Base-by-base conservation (phyloP, 2,888 invertebrate species). In the Drosophila monieri region DNA sequence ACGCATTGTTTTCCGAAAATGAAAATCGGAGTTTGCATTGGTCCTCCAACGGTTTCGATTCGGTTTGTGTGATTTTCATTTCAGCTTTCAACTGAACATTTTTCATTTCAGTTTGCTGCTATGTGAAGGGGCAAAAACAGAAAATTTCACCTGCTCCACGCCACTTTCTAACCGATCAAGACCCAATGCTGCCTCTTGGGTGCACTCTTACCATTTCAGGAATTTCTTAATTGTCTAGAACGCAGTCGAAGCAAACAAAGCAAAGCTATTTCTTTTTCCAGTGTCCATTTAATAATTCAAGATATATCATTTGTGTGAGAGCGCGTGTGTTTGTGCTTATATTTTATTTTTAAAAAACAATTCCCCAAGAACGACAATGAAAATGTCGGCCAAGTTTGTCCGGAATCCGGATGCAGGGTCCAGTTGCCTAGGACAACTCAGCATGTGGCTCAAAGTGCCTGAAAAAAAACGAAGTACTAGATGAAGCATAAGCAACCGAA, bases 381-480 rank as follows among this genome's bases (percentile, higher is more conserved):
- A 64, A 80, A 71, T 84, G 78, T 77, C 52, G 78, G 71, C 76
- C 79, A 80, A 85, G 67, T 78, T 76, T 59, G 74, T 62, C 58
- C 77, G 67, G 18, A 57, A 74, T 62, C 58, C 77, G 71, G 18
- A 57, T 27, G 35, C 54, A 48, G 47, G 55, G 49, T 60, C 60
- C 78, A 53, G 55, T 72, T 68, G 67, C 48, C 77, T 65, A 57
- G 73, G 46, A 52, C 65, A 73, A 48, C 68, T 59, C 87, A 77
- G 85, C 84, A 84, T 86, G 87, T 85, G 84, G 81, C 87, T 52
- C 70, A 76, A 86, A 78, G 85, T 80, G 55, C 59, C 57, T 61
- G 30, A 64, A 48, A 72, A 60, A 65, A 58, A 64, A 47, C 68
- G 60, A 76, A 85, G 69, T 75, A 77, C 75, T 81, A 85, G 83